Evolutionary conservation across 2,888 invertebrate species (phyloP).

Genomic region (Masnerella sp.): DNA sequence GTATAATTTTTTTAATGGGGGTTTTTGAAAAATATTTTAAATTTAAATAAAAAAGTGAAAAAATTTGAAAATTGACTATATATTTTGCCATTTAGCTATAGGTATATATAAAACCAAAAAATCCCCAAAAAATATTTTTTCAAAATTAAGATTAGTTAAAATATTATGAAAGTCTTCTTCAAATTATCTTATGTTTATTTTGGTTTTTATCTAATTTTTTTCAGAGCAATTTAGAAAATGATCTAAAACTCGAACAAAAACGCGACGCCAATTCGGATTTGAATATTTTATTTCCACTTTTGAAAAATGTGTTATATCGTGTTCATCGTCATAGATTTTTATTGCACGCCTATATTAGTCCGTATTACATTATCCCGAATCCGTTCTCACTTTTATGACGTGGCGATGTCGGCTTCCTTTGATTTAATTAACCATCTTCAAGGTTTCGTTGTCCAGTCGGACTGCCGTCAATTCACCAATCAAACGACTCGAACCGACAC

Average conservation of each 20-base stretch:
- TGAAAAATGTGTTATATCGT: slow-evolving; percentile 53
- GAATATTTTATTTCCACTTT: slow-evolving; percentile 50
- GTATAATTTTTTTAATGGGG: no score
- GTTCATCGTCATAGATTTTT: slow-evolving; percentile 69
- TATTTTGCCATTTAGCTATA: no score
- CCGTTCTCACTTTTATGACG: slow-evolving; percentile 75
- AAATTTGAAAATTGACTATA: no score
- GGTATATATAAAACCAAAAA: no score
- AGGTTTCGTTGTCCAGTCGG: slow-evolving; percentile 59
- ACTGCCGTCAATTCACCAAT: slow-evolving; percentile 57
- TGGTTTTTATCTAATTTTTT: no score
- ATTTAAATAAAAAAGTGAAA: no score
- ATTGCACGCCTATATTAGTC: slow-evolving; percentile 73
- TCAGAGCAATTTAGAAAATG: no score
- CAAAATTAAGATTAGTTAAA: no score
- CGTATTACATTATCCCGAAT: slow-evolving; percentile 71
- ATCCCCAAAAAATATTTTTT: no score
- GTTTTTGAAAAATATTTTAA: no score
- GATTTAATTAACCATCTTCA: slow-evolving; percentile 75
- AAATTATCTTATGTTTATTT: no score
- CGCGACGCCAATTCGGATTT: slow-evolving; percentile 12
- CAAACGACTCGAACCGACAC: slow-evolving; percentile 57
- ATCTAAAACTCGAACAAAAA: slow-evolving; percentile 1
- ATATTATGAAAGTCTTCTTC: no score
- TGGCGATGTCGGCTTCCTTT: slow-evolving; percentile 76